Base-by-base conservation (phyloP, 2,113 vertebrate genomes). In the Rallus limicola region DNA sequence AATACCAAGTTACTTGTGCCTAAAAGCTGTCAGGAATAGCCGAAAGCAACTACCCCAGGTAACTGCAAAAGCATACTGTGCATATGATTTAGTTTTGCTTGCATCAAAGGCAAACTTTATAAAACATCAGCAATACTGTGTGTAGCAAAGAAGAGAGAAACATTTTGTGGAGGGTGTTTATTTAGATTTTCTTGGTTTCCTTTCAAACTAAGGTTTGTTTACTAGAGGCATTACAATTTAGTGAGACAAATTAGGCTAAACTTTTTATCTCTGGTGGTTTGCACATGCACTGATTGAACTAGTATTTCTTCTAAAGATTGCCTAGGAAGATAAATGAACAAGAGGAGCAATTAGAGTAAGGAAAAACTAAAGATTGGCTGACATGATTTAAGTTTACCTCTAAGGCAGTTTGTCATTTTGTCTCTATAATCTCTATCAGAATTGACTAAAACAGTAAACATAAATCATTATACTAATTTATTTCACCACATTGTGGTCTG, bases 401-500 rank as follows among this genome's bases (percentile, higher is more conserved):
- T 97, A 97, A 98, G 95, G 98, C 97, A 98, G 95, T 98, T 98
- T 98, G 98, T 98, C 98, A 98, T 98, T 98, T 98, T 98, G 98
- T 98, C 98, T 98, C 97, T 98, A 98, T 98, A 98, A 98, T 98
- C 98, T 98, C 98, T 98, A 98, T 98, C 98, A 98, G 98, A 98
- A 98, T 98, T 98, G 98, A 98, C 98, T 98, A 98, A 98, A 98
- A 98, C 97, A 90, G 98, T 98, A 98, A 98, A 98, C 98, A 98
- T 98, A 98, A 98, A 98, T 98, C 98, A 98, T 98, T 98, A 98
- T 98, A 98, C 98, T 98, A 98, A 98, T 98, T 98, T 98, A 98
- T 98, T 98, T 98, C 97, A 97, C 98, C 95, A 96, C 97, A 96
- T 89, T 95, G 95, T 97, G 97, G 97, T 94, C 96, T 97, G 94